Percentiles rank a stretch among this genome's conserved stretches.
These are phyloP conservation scores for Microcaecilia unicolor DNA, from an alignment of 2,797 vertebrate genomes.

Conservation along the genomic window DNA sequence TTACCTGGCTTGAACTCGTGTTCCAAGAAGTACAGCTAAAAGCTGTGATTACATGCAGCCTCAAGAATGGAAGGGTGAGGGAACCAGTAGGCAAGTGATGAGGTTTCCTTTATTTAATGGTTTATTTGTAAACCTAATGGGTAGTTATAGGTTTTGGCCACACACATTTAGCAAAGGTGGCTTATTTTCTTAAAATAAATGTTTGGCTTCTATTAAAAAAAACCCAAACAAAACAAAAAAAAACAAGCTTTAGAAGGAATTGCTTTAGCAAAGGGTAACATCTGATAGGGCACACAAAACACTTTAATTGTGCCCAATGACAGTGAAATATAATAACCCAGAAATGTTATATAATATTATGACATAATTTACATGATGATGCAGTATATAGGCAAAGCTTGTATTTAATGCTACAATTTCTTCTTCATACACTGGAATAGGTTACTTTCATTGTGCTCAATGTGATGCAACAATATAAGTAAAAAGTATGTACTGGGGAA, in stretches of 20 bases:
- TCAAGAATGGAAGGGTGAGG: constrained; percentile 8
- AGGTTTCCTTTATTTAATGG: neutral
- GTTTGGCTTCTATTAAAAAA: neutral
- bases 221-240: too few relatives aligned
- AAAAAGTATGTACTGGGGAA: too few relatives aligned
- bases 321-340: too few relatives aligned
- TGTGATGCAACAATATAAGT: too few relatives aligned
- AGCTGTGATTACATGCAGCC: neutral
- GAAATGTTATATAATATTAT: too few relatives aligned
- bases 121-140: neutral
- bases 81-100: neutral
- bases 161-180: neutral
- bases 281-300: too few relatives aligned
- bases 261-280: neutral
- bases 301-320: too few relatives aligned
- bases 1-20: neutral
- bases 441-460: too few relatives aligned
- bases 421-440: too few relatives aligned
- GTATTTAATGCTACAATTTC: too few relatives aligned
- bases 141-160: neutral
- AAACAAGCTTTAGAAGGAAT: neutral
- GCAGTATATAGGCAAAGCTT: too few relatives aligned
- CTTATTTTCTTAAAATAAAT: neutral
- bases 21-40: constrained; percentile 11
- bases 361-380: too few relatives aligned